Base-by-base conservation (phyloP, 1,140 invertebrate genomes). In the Teleopsis dalmanni region DNA sequence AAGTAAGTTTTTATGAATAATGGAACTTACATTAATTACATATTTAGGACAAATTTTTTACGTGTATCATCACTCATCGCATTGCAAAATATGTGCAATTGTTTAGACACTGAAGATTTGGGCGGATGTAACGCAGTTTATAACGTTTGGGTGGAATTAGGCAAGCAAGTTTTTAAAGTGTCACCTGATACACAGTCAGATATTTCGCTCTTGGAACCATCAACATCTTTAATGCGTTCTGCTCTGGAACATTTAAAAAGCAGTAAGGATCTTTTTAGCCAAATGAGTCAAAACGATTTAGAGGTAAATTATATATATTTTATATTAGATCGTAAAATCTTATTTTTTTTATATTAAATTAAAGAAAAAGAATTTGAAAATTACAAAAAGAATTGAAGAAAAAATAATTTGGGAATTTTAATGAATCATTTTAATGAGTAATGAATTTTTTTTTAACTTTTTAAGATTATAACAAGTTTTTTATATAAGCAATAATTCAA, bases 271-370 rank as follows among this genome's bases (percentile, higher is more conserved):
- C 48, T 70, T 13, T 73, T 76, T 41, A 49, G 62, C 27, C 50
- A 70, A 22, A 57, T 76, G 51, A 72, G 55, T 0, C 46, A 67
- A 29, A 50, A 47, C 18, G 72, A 75, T 47, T 52, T 75, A 6
- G 43, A 65, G 41, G 50, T 55, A 47, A 38, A 9, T 14, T 22
- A 21, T 38, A 37, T 26, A 47, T 37, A 38, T 13, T 19, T 19
- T 19, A 37, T 18, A 38, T 38, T 22, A 37, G 9, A 27, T 26
- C 10, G 7, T 14, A 27, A 43, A 38, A 19, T 19, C 19, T 33
- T 44, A 29, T 19, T 19, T 14, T 31, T 16, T 6, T 18, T 18
- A 43, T 29, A 14, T n/a, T 43, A 7, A 29, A n/a, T n/a, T n/a
- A n/a, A n/a, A n/a, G n/a, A n/a, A n/a, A n/a, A n/a, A n/a, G n/a